A percentile compares a stretch with the other conserved stretches of the same genome.
Conservation (phyloP, 2,797 vertebrate species). For the Aratinga solstitialis region DNA sequence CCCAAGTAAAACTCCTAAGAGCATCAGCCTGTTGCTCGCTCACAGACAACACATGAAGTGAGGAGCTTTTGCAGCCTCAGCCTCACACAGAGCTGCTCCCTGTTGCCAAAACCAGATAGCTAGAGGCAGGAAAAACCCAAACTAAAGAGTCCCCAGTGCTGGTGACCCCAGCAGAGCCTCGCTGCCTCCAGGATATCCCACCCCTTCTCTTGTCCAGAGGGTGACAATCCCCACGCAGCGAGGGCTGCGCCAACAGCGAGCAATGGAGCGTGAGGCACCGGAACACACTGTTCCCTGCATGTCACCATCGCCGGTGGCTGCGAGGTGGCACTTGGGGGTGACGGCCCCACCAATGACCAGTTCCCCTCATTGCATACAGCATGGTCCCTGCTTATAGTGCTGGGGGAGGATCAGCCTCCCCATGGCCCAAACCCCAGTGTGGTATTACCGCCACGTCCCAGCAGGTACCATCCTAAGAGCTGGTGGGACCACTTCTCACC, state of each 20-base stretch:
- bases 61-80: neutral
- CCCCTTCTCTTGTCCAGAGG: neutral
- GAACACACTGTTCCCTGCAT: rapidly evolving
- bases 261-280: neutral
- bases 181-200: neutral
- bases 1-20: too few relatives aligned
- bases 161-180: neutral
- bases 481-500: neutral
- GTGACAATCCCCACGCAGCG: rapidly evolving
- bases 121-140: neutral
- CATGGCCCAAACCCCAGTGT: neutral
- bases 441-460: rapidly evolving
- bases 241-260: neutral
- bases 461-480: rapidly evolving
- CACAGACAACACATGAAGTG: rapidly evolving
- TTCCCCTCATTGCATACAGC: rapidly evolving
- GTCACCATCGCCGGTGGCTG: neutral
- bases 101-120: neutral
- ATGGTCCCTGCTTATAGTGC: rapidly evolving
- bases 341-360: rapidly evolving
- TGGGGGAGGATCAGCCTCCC: neutral
- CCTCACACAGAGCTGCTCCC: neutral
- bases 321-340: rapidly evolving
- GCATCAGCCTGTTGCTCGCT: neutral
- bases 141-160: neutral